Evolutionary conservation across 2,797 vertebrate genomes (phyloP).

Genomic region (Ambastaia sidthimunki): DNA sequence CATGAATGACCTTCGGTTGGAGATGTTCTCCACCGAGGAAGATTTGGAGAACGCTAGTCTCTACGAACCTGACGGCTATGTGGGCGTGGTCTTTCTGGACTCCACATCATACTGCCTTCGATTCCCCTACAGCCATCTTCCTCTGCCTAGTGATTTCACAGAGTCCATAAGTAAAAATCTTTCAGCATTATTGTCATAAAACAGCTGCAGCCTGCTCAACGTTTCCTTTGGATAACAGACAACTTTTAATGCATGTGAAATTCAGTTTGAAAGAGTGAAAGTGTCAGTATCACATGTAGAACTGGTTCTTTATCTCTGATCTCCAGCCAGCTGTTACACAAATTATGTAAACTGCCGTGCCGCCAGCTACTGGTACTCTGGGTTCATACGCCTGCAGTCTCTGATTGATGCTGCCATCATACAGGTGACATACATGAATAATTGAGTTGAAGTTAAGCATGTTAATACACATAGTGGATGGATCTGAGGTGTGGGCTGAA

Average conservation of each 20-base stretch:
- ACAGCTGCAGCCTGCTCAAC: background rate
- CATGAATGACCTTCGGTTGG: constrained; percentile 70
- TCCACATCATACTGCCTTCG: constrained; percentile 86
- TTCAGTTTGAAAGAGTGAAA: background rate
- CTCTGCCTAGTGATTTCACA: constrained; percentile 77
- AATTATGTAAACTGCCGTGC: constrained; percentile 83
- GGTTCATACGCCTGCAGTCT: constrained; percentile 89
- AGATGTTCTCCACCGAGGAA: constrained; percentile 83
- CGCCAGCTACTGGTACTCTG: constrained; percentile 89
- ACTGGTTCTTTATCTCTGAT: background rate
- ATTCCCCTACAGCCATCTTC: constrained; percentile 80
- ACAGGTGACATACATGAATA: constrained; percentile 77
- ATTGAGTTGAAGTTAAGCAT: background rate
- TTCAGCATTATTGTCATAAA: background rate
- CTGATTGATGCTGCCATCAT: constrained; percentile 92
- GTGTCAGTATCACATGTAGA: background rate
- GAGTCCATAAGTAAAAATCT: constrained; percentile 75
- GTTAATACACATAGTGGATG: background rate
- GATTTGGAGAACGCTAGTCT: constrained; percentile 86
- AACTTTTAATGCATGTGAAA: background rate
- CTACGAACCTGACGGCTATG: constrained; percentile 78
- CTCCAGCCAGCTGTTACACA: constrained; percentile 81
- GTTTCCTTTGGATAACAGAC: background rate
- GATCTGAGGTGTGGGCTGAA: background rate
- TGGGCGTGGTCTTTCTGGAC: constrained; percentile 89